Base-by-base conservation (phyloP, 2,797 vertebrate genomes). In the Falco columbarius region DNA sequence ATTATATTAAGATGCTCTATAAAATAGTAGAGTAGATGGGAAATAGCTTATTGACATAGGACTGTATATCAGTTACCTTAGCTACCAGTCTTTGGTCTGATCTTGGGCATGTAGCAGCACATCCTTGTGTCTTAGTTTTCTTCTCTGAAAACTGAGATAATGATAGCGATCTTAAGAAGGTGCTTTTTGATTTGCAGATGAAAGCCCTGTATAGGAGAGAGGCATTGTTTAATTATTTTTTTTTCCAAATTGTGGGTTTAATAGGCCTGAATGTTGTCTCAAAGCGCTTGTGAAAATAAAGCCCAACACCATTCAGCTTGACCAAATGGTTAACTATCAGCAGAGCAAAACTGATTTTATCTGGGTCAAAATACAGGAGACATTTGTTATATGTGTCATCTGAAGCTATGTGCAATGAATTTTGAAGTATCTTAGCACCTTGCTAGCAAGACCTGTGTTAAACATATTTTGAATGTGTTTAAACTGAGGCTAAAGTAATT, bases 131-230 rank as follows among this genome's bases (percentile, higher is more conserved):
- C 63, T 86, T 67, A 67, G 55, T 94, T 91, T 95, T 90, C 79
- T 87, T 77, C 52, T 81, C 79, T 91, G 89, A 91, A 95, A 96
- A 95, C 9, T 83, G 75, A 93, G 81, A 61, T 91, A 71, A 77
- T 89, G 89, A 95, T 88, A 93, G 38, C n/a, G 29, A 93, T 89
- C 90, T 89, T 80, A 85, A 74, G 59, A 91, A 90, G 51, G 42
- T 44, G 30, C 24, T 40, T 95, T 95, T 91, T 92, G 79, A 94
- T 92, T 96, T 94, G n/a, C 59, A 94, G 92, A 85, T 93, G 93
- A 95, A 96, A 95, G 86, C 71, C 71, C 46, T 8, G 4, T 42
- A 74, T 10, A 46, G 49, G 7, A 73, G 54, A 66, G 24, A 81
- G 34, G n/a, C 3, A 0, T 24, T 20, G 12, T 63, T 83, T 80